Evolutionary conservation across 2,113 vertebrate species (phyloP), one percentile per base, ranked within the genome.

Genomic region (Myxocyprinus asiaticus): DNA sequence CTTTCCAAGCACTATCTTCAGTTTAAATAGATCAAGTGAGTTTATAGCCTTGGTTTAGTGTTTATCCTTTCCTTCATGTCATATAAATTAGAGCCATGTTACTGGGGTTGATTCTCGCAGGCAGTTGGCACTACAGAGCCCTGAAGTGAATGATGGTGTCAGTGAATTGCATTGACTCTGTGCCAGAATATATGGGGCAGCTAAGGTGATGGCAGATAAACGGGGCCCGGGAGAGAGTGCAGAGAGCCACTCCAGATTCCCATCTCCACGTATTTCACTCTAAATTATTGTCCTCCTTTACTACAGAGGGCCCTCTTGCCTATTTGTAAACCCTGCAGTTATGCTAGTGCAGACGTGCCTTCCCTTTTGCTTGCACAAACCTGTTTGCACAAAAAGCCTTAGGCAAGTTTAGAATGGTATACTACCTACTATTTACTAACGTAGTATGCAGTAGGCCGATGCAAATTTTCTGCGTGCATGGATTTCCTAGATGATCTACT

Each of bases 121-220:
- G 11, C 69, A 62, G 66, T 47, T 73, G 70, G 42, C 50, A 33
- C 67, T 81, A 51, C 8, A 64, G 78, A 80, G 48, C 79, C 22
- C 14, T 73, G 4, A 83, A 83, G 87, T 91, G 89, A 92, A 81
- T 88, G 87, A 92, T 91, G 84, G 88, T 67, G 42, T 80, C 55
- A 53, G 84, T 88, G 88, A 90, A 89, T 91, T 86, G 80, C 81
- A 74, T 82, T 78, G 84, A 81, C 82, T 87, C 22, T 33, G 79
- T 86, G 85, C 65, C 62, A 53, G 76, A 87, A 89, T 90, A 89
- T 91, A 90, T 82, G 88, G 88, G 89, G 90, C 88, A 89, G 87
- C 85, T 84, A 86, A 89, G 85, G 91, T 87, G 88, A 87, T 84
- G 87, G 85, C 84, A 87, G 90, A 91, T 92, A 90, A 91, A 91